A percentile compares a stretch with the other conserved stretches of the same genome.
These are phyloP conservation scores for Hymenochirus boettgeri DNA, from an alignment of 2,113 vertebrate species.

Conservation along the genomic window DNA sequence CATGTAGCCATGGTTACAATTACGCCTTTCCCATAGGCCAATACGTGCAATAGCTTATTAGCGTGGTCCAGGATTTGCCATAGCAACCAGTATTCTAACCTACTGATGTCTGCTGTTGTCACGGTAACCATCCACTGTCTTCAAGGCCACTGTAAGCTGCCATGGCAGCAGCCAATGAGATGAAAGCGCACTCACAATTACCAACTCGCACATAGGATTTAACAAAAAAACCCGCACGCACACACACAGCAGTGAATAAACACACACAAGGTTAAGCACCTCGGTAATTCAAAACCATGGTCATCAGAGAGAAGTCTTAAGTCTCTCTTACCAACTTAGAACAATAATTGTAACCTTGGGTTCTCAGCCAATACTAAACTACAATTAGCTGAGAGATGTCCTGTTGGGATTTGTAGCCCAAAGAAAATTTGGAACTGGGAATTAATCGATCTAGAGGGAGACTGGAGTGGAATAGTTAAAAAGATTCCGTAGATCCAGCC, in stretches of 20 bases:
- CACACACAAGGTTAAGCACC: slow-evolving; percentile 1
- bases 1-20: slow-evolving; percentile 26
- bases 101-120: slow-evolving; percentile 43
- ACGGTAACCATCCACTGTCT: slow-evolving; percentile 54
- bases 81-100: slow-evolving; percentile 36
- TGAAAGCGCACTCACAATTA: slow-evolving; percentile 9
- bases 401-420: too few species aligned
- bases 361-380: too few species aligned
- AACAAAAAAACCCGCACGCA: not conserved
- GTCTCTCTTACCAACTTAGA: too few species aligned
- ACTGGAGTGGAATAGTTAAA: too few species aligned
- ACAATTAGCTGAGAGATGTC: too few species aligned
- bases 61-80: slow-evolving; percentile 2
- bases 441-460: too few species aligned
- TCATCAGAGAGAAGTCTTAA: not conserved
- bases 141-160: slow-evolving; percentile 50
- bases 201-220: not conserved
- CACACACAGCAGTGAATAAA: not conserved
- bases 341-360: too few species aligned
- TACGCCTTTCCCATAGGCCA: slow-evolving; percentile 24
- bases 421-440: too few species aligned
- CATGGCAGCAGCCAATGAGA: slow-evolving; percentile 47
- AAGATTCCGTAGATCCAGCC: too few species aligned
- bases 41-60: slow-evolving; percentile 21
- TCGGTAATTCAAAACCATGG: not conserved